Percentiles rank a stretch among this genome's conserved stretches.
Conservation (phyloP, 2,888 invertebrate genomes). For the Rhamnusium bicolor region DNA sequence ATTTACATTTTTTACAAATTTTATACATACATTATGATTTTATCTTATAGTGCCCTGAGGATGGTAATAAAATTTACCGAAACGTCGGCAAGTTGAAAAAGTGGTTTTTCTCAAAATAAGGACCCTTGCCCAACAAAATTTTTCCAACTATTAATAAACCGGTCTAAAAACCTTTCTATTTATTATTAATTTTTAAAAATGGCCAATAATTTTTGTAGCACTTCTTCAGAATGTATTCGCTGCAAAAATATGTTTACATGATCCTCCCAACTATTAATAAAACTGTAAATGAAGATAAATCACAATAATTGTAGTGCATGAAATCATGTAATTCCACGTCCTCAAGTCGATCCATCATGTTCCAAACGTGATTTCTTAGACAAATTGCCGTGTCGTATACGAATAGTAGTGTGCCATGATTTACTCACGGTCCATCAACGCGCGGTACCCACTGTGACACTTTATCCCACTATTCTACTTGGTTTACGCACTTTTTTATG, state of each 20-base stretch:
- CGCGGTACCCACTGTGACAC: constrained; percentile 32
- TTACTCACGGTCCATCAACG: constrained; percentile 30
- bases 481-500: constrained; percentile 31
- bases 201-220: no score
- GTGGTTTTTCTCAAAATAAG: no score
- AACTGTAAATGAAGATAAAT: constrained; percentile 46
- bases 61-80: no score
- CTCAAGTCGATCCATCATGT: constrained; percentile 51
- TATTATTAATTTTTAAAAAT: no score
- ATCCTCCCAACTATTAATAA: constrained; percentile 4
- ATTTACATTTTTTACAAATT: no score
- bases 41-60: no score
- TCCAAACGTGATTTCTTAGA: constrained; percentile 49
- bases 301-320: constrained; percentile 42
- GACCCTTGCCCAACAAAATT: no score
- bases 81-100: no score
- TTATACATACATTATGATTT: no score
- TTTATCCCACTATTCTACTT: constrained; percentile 27
- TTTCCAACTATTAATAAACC: no score
- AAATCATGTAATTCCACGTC: constrained; percentile 53
- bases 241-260: neutral
- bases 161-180: no score
- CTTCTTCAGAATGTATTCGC: neutral
- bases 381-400: constrained; percentile 50
- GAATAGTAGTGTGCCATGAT: constrained; percentile 30